A percentile compares a stretch with the other conserved stretches of the same genome.
Evolutionary conservation across 2,113 vertebrate species (phyloP).

Genomic region (Rhabdomys dilectus): DNA sequence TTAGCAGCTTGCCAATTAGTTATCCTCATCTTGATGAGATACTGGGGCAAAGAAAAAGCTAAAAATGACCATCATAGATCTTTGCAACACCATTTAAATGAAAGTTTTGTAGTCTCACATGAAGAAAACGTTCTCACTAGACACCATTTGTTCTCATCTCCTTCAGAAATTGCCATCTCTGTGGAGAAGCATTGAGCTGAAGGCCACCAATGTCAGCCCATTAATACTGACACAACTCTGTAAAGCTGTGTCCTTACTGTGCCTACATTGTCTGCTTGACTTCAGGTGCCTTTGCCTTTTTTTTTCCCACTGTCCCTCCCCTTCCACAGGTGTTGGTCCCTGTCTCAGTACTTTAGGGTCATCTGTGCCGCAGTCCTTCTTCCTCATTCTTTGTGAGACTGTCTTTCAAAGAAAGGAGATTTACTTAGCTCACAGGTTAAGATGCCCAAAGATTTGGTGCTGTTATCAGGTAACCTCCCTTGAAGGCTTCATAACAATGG

Average conservation of each 20-base stretch:
- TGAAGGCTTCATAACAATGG: background rate
- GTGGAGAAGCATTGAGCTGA: background rate
- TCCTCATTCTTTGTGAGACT: background rate
- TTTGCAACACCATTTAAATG: background rate
- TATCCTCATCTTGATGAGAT: background rate
- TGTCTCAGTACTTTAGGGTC: background rate
- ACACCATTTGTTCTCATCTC: background rate
- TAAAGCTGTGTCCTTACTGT: background rate
- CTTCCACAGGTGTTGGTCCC: background rate
- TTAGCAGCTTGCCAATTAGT: background rate
- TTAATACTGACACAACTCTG: background rate
- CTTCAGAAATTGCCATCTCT: background rate
- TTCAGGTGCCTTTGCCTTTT: background rate
- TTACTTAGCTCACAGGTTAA: background rate
- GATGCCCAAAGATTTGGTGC: background rate
- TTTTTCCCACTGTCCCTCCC: background rate
- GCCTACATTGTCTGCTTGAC: background rate
- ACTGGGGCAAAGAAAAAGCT: background rate
- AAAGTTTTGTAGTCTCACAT: background rate
- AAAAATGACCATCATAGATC: background rate
- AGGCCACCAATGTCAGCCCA: background rate
- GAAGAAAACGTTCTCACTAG: background rate
- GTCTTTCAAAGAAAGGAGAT: background rate
- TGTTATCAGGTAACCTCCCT: too few species aligned
- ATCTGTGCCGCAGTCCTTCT: background rate